phyloP scores from a whole-genome alignment of 2,888 invertebrate genomes.

The Scelioninae gen. 1 region DNA sequence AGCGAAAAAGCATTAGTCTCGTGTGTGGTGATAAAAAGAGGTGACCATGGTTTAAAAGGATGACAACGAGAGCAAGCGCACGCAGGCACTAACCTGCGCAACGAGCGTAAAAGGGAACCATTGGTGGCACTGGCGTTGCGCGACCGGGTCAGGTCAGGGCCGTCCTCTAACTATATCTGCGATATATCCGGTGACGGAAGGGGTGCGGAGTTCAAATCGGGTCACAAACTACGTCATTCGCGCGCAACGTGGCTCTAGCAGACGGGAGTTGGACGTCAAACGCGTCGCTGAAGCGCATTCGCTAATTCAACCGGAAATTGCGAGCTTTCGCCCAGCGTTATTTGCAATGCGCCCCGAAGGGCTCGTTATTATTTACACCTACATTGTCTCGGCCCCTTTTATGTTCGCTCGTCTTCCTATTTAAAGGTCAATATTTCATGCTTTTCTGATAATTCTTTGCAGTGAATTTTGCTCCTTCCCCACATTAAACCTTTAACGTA shows the following conservation, averaged over 20 bases:
- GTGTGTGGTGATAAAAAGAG: slow-evolving; percentile 22
- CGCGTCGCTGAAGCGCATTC: slow-evolving; percentile 52
- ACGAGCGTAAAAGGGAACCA: slow-evolving; percentile 74
- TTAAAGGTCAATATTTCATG: slow-evolving; percentile 43
- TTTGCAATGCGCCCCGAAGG: slow-evolving; percentile 30
- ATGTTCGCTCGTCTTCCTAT: background rate
- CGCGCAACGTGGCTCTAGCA: slow-evolving; percentile 52
- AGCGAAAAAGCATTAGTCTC: background rate
- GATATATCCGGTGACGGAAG: slow-evolving; percentile 65
- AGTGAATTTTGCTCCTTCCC: background rate
- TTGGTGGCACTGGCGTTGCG: slow-evolving; percentile 69
- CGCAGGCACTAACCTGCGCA: slow-evolving; percentile 79
- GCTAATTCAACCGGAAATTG: slow-evolving; percentile 62
- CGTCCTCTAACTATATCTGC: slow-evolving; percentile 71
- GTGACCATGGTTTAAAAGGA: slow-evolving; percentile 53
- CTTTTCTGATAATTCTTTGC: slow-evolving; percentile 10
- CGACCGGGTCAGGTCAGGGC: slow-evolving; percentile 78
- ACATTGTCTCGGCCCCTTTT: slow-evolving; percentile 3
- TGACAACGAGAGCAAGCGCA: slow-evolving; percentile 66
- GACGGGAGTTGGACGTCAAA: slow-evolving; percentile 59
- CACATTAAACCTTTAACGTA: no score
- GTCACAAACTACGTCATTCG: slow-evolving; percentile 75
- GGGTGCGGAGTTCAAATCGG: slow-evolving; percentile 76
- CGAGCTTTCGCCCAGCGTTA: slow-evolving; percentile 27
- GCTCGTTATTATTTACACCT: slow-evolving; percentile 41